Base-by-base conservation (phyloP, 2,113 vertebrate species). In the Silurus meridionalis region DNA sequence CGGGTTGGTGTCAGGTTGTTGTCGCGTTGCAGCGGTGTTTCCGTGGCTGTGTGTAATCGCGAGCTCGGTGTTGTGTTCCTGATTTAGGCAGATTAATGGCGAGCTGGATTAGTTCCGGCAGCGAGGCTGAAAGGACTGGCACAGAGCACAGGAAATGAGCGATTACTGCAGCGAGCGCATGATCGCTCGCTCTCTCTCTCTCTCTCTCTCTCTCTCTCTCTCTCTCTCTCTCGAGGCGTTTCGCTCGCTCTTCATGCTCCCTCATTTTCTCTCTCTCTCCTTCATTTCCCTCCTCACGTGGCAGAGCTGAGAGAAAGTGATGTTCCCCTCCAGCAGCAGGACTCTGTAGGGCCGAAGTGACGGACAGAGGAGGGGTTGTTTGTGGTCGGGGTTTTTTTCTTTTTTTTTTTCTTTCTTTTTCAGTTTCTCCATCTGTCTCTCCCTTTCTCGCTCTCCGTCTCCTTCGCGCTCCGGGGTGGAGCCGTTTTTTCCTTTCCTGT, bases 71-170 rank as follows among this genome's bases (percentile, higher is more conserved):
- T 90, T 90, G 89, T 87, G 85, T 87, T 83, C 85, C 90, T 89
- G 89, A 90, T 90, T 91, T 89, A 84, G 82, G 82, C 87, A 91
- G 90, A 91, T 91, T 91, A 91, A 91, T 89, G 89, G 88, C 84
- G 63, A 86, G 86, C 79, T 87, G 88, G 89, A 90, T 91, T 91
- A 91, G 90, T 91, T 90, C 89, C 90, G 88, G 88, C 90, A 90
- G 89, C 79, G 89, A 83, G 86, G 86, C 79, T 90, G 89, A 91
- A 91, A 91, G 90, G 89, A 88, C 90, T 89, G 89, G 88, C 89
- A 88, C 87, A 83, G 89, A 89, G 88, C 88, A 85, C 90, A 91
- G 90, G 90, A 91, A 91, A 91, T 89, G 88, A 91, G 83, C 88
- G 86, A 89, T 91, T 91, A 91, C 89, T 90, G 90, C 88, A 85